Percentiles rank a stretch among this genome's conserved stretches.
These are phyloP conservation scores for Orthosia gothica DNA, from an alignment of 2,888 invertebrate genomes.

Conservation along the genomic window DNA sequence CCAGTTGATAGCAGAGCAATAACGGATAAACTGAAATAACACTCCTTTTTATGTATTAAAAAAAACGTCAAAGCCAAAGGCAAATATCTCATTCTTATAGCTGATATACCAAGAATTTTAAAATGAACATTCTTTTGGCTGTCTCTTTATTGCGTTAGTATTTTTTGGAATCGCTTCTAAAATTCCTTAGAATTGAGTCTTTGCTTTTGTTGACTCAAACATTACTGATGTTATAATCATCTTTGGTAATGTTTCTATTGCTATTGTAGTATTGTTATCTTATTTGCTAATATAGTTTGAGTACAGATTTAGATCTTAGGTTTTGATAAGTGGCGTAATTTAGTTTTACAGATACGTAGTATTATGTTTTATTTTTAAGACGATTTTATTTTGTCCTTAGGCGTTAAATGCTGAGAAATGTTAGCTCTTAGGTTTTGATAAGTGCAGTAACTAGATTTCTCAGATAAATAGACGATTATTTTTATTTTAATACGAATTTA, in stretches of 20 bases:
- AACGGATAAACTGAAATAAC: neutral
- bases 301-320: neutral
- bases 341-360: neutral
- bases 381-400: neutral
- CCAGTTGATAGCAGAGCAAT: too few species aligned
- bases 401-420: neutral
- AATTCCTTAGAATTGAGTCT: constrained; percentile 36
- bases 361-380: constrained; percentile 6
- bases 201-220: constrained; percentile 23
- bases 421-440: too few species aligned
- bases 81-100: constrained; percentile 6
- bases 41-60: too few species aligned
- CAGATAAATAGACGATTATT: neutral
- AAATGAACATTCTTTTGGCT: constrained; percentile 40
- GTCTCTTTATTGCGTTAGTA: constrained; percentile 16
- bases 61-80: too few species aligned
- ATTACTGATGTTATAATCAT: constrained; percentile 31
- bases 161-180: constrained; percentile 32
- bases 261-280: constrained; percentile 31
- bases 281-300: neutral
- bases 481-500: neutral
- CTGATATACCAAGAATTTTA: constrained; percentile 34
- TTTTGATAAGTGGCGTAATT: constrained; percentile 3
- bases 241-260: constrained; percentile 28
- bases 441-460: too few species aligned